These are phyloP conservation scores for Trissoscelio sp. DNA, from an alignment of 2,888 invertebrate species.

Conservation along the genomic window DNA sequence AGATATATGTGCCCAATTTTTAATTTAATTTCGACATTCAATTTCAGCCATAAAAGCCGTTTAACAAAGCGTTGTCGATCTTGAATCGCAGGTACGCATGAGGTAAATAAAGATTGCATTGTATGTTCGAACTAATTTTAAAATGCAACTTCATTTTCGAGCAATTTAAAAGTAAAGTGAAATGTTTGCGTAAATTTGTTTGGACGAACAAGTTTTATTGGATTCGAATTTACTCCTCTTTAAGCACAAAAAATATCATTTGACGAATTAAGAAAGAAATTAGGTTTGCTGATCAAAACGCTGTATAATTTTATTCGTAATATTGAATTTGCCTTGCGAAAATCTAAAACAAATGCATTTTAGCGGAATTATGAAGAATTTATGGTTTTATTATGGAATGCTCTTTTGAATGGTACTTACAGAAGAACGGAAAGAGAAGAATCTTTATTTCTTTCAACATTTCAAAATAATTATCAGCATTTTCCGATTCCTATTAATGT, in stretches of 20 bases:
- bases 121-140: slow-evolving; percentile 39
- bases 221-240: slow-evolving; percentile 25
- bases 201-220: slow-evolving; percentile 41
- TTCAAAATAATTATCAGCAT: neutral
- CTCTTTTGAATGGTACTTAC: too few relatives aligned
- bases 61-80: slow-evolving; percentile 45
- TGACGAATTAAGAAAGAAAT: slow-evolving; percentile 34
- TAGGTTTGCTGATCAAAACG: slow-evolving; percentile 28
- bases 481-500: neutral
- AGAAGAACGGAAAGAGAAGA: too few relatives aligned
- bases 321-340: neutral
- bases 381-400: too few relatives aligned
- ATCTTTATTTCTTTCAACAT: too few relatives aligned
- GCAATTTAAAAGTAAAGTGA: slow-evolving; percentile 38
- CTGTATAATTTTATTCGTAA: slow-evolving; percentile 16
- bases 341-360: neutral
- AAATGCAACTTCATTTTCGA: slow-evolving; percentile 46
- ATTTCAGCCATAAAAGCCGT: slow-evolving; percentile 31
- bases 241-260: slow-evolving; percentile 20
- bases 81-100: slow-evolving; percentile 5
- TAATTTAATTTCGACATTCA: slow-evolving; percentile 34
- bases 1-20: slow-evolving; percentile 4
- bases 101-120: slow-evolving; percentile 3
- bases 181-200: slow-evolving; percentile 45
- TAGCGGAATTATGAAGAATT: neutral